Evolutionary conservation across 1,140 invertebrate species (phyloP).

Genomic region (Drosophila ironensis): DNA sequence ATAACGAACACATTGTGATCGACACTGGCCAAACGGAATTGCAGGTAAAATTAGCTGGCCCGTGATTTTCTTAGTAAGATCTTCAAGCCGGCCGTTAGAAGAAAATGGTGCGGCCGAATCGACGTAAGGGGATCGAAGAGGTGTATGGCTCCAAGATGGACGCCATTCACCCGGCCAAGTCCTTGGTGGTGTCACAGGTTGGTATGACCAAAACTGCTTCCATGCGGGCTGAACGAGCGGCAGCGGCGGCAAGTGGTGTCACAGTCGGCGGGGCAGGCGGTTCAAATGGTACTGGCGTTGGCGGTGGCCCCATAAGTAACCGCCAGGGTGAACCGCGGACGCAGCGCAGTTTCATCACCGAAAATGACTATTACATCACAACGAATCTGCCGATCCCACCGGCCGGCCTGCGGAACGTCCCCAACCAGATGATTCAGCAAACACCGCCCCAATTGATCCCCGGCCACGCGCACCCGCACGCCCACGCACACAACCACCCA

Average conservation of each 20-base stretch:
- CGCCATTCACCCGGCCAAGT: slow-evolving; percentile 39
- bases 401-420: slow-evolving; percentile 23
- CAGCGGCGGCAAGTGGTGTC: not conserved
- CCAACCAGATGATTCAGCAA: not conserved
- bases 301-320: slow-evolving; percentile 15
- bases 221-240: slow-evolving; percentile 22
- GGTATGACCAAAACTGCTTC: slow-evolving; percentile 42
- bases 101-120: slow-evolving; percentile 58
- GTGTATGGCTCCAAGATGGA: slow-evolving; percentile 68
- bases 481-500: not conserved
- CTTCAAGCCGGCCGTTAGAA: not conserved
- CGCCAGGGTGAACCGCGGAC: slow-evolving; percentile 36
- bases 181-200: slow-evolving; percentile 15
- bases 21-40: not conserved
- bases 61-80: not conserved
- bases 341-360: slow-evolving; percentile 59
- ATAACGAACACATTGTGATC: not conserved
- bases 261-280: not conserved
- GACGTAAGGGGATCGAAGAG: slow-evolving; percentile 71
- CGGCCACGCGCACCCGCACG: not conserved
- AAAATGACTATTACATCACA: slow-evolving; percentile 67
- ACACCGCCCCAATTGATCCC: slow-evolving; percentile 7
- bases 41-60: not conserved
- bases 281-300: not conserved
- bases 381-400: slow-evolving; percentile 56